Base-by-base conservation (phyloP, 2,113 vertebrate species). In the Crotalus viridis region DNA sequence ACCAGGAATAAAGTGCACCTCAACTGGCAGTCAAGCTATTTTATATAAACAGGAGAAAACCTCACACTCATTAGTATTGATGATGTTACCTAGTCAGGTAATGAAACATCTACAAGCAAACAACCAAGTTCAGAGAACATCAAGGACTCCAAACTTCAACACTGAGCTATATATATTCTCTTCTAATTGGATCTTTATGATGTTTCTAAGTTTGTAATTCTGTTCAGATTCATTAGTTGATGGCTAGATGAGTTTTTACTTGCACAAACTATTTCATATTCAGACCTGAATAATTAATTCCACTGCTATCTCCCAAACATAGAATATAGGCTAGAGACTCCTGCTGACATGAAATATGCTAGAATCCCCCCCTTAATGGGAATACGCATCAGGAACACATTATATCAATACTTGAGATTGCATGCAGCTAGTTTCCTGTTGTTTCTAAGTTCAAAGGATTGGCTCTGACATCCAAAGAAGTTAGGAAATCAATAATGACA, bases 401-500 rank as follows among this genome's bases (percentile, higher is more conserved):
- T 61, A 3, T 48, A 46, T 46, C 89, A 64, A 43, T 61, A 59
- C 43, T 48, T 26, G 6, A 89, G 22, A 64, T 22, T 43, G 57
- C 46, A 19, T 28, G 33, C 26, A 59, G 56, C 33, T 51, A 59
- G 13, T 10, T 89, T 89, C 24, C 54, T 46, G 22, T 26, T 57
- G 54, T 19, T 89, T 57, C 55, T 39, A 46, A 61, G 19, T 90
- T 52, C 26, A n/a, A 74, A 90, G 61, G 46, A 74, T 26, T 52
- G 59, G 26, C 59, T 52, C 69, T 90, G 89, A 90, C 15, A 52
- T 90, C 48, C 48, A 90, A 21, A 69, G 28, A 90, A 9, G 61
- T 90, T 90, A 33, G 64, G 92, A 95, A 95, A 91, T 91, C 69
- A 92, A 95, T 90, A 0, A 0, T 85, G n/a, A 86, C 91, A 86